Percentiles rank a stretch among this genome's conserved stretches.
phyloP scores from a whole-genome alignment of 2,797 vertebrate species.

The Odontamblyopus rebecca region DNA sequence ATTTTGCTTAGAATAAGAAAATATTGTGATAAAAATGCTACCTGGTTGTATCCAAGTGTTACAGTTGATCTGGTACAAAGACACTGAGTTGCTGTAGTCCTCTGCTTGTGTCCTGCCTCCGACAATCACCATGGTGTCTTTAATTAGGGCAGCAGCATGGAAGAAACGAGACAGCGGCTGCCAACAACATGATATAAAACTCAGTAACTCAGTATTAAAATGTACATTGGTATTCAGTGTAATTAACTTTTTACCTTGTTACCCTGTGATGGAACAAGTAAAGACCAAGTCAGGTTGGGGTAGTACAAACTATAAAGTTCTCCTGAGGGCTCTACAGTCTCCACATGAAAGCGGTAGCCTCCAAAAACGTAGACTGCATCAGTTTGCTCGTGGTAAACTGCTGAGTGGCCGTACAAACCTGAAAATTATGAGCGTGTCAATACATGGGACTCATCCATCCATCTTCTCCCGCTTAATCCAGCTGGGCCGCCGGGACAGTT shows the following conservation, averaged over 20 bases:
- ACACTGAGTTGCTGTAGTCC: conserved; percentile 87
- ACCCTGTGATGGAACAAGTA: conserved; percentile 88
- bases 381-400: conserved; percentile 89
- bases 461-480: too few species aligned
- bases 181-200: conserved; percentile 14
- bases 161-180: conserved; percentile 89
- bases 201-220: neutral
- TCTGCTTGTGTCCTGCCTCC: conserved; percentile 85
- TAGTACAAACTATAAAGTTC: conserved; percentile 92
- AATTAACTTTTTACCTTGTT: conserved; percentile 80
- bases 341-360: conserved; percentile 90
- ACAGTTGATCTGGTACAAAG: conserved; percentile 92
- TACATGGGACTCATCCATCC: neutral
- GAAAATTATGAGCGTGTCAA: neutral
- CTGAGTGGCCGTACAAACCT: conserved; percentile 92
- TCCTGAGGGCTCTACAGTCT: conserved; percentile 87
- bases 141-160: conserved; percentile 85
- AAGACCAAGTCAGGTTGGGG: conserved; percentile 90
- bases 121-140: conserved; percentile 91
- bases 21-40: conserved; percentile 35
- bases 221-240: neutral
- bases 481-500: too few species aligned
- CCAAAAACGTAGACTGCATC: conserved; percentile 92
- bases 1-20: neutral
- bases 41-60: conserved; percentile 89